Percentiles rank a stretch among this genome's conserved stretches.
These are phyloP conservation scores for Chironomus riparius DNA, from an alignment of 2,888 invertebrate genomes.

Conservation along the genomic window DNA sequence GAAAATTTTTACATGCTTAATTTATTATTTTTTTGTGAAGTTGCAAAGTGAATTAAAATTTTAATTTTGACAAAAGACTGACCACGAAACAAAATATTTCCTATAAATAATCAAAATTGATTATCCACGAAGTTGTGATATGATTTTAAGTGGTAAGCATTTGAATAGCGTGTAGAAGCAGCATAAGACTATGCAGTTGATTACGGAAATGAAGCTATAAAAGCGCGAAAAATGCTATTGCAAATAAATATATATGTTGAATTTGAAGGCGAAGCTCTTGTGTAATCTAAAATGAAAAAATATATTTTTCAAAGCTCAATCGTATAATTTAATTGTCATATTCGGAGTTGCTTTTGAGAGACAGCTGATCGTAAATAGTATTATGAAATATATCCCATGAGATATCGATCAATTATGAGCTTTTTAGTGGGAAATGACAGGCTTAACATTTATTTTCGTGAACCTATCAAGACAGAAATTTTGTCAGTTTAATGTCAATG, in stretches of 20 bases:
- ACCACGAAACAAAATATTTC: neutral
- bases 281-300: neutral
- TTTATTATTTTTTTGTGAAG: neutral
- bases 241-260: neutral
- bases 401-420: neutral
- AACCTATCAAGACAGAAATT: too few relatives aligned
- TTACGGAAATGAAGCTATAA: neutral
- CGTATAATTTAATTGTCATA: neutral
- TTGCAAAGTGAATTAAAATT: neutral
- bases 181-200: neutral
- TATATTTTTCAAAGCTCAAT: neutral
- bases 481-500: too few relatives aligned
- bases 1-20: neutral
- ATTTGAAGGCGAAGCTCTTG: neutral
- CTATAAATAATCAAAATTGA: neutral
- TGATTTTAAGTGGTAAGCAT: constrained; percentile 5
- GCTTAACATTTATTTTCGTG: neutral
- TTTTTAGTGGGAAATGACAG: neutral
- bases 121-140: neutral
- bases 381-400: neutral
- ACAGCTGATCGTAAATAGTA: neutral
- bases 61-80: neutral
- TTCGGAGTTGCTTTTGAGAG: neutral
- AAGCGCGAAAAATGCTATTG: neutral
- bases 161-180: neutral